phyloP scores from a whole-genome alignment of 2,888 invertebrate genomes.

The Catocala sponsa region DNA sequence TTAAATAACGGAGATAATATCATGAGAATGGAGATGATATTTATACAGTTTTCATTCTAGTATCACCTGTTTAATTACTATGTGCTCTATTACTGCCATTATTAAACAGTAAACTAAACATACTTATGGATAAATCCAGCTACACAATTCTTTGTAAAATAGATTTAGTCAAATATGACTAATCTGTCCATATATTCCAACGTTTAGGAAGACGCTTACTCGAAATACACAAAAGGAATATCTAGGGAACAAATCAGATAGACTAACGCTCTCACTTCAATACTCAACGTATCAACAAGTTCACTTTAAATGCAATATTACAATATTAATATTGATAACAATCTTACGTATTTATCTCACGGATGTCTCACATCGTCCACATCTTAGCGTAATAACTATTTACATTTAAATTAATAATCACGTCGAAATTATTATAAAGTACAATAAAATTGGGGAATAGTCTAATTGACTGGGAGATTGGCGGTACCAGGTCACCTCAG shows the following conservation, averaged over 20 bases:
- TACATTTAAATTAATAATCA: slow-evolving; percentile 76
- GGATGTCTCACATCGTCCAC: slow-evolving; percentile 82
- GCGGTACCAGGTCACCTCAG: slow-evolving; percentile 85
- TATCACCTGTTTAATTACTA: too few relatives aligned
- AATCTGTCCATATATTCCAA: slow-evolving; percentile 50
- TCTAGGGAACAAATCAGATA: slow-evolving; percentile 73
- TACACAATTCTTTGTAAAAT: background rate
- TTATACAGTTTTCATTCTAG: too few relatives aligned
- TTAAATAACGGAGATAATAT: too few relatives aligned
- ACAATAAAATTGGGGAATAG: slow-evolving; percentile 79
- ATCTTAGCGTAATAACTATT: slow-evolving; percentile 70
- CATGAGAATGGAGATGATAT: too few relatives aligned
- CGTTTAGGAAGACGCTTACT: slow-evolving; percentile 78
- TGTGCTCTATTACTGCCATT: too few relatives aligned
- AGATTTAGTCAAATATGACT: slow-evolving; percentile 40
- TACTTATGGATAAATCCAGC: background rate
- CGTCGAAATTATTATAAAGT: slow-evolving; percentile 71
- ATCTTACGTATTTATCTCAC: slow-evolving; percentile 83
- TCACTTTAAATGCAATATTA: slow-evolving; percentile 73
- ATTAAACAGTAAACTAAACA: too few relatives aligned
- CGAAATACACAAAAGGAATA: slow-evolving; percentile 75
- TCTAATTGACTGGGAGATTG: slow-evolving; percentile 81
- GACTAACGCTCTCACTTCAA: slow-evolving; percentile 63
- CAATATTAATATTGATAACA: slow-evolving; percentile 83
- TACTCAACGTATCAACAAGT: slow-evolving; percentile 78